Conservation (phyloP, 2,888 invertebrate genomes). For the Melinaea menophilus region DNA sequence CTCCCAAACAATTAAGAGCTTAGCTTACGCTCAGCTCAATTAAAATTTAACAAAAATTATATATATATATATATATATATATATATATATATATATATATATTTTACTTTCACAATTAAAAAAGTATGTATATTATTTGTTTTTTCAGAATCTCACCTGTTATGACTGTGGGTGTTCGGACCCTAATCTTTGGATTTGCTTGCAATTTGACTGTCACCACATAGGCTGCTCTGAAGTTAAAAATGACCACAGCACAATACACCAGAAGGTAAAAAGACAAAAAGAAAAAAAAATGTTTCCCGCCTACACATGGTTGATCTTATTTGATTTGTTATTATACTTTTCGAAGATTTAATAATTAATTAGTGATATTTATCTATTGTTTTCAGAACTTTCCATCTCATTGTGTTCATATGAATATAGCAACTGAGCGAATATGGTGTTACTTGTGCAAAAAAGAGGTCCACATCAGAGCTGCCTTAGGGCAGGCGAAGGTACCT, state of each 20-base stretch:
- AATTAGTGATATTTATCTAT: constrained; percentile 3
- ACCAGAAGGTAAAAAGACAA: constrained; percentile 80
- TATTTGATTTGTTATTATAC: too few relatives aligned
- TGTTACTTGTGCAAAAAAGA: constrained; percentile 92
- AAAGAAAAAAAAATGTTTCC: too few relatives aligned
- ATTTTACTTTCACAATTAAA: too few relatives aligned
- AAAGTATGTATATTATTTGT: too few relatives aligned
- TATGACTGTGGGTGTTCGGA: constrained; percentile 85
- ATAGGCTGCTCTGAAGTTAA: constrained; percentile 90
- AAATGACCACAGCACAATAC: constrained; percentile 89
- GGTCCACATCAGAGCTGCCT: constrained; percentile 78
- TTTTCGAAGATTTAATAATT: too few relatives aligned
- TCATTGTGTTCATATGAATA: constrained; percentile 91
- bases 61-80: too few relatives aligned
- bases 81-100: too few relatives aligned
- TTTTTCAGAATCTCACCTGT: constrained; percentile 78
- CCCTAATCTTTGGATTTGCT: constrained; percentile 91
- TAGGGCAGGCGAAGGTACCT: constrained; percentile 46
- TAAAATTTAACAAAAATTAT: too few relatives aligned
- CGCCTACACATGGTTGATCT: too few relatives aligned
- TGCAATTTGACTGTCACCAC: constrained; percentile 86
- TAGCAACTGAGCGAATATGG: constrained; percentile 91
- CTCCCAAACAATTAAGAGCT: too few relatives aligned
- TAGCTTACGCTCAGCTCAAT: too few relatives aligned
- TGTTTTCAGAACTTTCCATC: constrained; percentile 75